Percentiles rank a stretch among this genome's conserved stretches.
Evolutionary conservation across 2,113 vertebrate species (phyloP).

Genomic region (Nansenia antarctica): DNA sequence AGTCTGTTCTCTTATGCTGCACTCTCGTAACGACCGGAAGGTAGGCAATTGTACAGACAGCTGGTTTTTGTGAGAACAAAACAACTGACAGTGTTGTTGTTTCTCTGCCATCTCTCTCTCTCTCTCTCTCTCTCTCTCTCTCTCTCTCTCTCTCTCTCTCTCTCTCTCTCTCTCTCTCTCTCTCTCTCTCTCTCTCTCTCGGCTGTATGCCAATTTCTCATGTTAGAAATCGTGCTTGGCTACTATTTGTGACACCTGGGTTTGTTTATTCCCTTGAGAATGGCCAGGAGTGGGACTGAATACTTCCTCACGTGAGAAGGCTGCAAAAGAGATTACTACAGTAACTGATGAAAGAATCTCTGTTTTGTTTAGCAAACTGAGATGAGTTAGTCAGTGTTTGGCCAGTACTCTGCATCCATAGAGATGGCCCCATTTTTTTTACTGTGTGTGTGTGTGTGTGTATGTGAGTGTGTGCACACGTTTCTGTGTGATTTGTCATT

Average conservation of each 20-base stretch:
- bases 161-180: conserved; percentile 17
- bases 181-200: conserved; percentile 20
- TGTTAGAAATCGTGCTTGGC: conserved; percentile 40
- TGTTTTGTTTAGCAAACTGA: conserved; percentile 40
- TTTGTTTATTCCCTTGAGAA: conserved; percentile 59
- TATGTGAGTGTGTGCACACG: no score
- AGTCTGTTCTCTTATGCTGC: conserved; percentile 9
- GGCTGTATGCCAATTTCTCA: conserved; percentile 44
- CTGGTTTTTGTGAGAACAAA: conserved; percentile 22
- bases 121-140: conserved; percentile 21
- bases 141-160: conserved; percentile 13
- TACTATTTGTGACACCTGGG: background rate
- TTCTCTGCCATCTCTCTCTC: conserved; percentile 9
- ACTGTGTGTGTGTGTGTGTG: conserved; percentile 36
- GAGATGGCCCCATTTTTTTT: conserved; percentile 3
- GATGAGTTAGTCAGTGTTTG: conserved; percentile 56
- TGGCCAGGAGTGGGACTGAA: conserved; percentile 34
- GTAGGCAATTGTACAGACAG: conserved; percentile 36
- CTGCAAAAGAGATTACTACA: conserved; percentile 46
- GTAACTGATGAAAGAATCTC: conserved; percentile 47
- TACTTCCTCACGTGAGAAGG: conserved; percentile 41
- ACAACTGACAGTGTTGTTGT: conserved; percentile 25
- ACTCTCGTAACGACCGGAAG: conserved; percentile 21
- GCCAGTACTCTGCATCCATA: conserved; percentile 10
- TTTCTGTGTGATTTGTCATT: conserved; percentile 58